Evolutionary conservation across 1,140 invertebrate genomes (phyloP).

Genomic region (Drosophila tristis): DNA sequence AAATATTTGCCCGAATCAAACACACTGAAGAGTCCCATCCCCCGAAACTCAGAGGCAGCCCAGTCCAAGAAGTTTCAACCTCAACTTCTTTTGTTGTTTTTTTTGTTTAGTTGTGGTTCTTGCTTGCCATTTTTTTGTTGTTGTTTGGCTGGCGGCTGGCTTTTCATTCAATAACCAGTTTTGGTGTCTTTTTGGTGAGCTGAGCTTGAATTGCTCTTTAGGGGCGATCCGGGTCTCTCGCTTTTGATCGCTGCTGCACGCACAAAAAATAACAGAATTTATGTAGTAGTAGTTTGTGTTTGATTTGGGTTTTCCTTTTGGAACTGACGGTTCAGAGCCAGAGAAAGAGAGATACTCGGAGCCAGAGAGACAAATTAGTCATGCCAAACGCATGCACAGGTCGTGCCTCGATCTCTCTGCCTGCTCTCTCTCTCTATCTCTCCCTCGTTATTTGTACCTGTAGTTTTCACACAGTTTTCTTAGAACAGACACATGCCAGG

Average conservation of each 20-base stretch:
- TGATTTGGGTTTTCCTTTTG: slow-evolving; percentile 51
- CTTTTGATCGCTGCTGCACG: slow-evolving; percentile 46
- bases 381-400: slow-evolving; percentile 58
- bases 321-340: slow-evolving; percentile 20
- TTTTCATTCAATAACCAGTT: slow-evolving; percentile 84
- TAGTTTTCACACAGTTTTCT: slow-evolving; percentile 49
- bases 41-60: slow-evolving; percentile 33
- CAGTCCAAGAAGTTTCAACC: slow-evolving; percentile 68
- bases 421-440: slow-evolving; percentile 10
- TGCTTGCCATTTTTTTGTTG: slow-evolving; percentile 69
- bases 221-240: slow-evolving; percentile 39
- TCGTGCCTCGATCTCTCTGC: slow-evolving; percentile 11
- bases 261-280: slow-evolving; percentile 34
- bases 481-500: slow-evolving; percentile 39
- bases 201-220: slow-evolving; percentile 59
- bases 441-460: slow-evolving; percentile 36
- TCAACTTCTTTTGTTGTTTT: slow-evolving; percentile 41
- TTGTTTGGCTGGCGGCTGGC: slow-evolving; percentile 51
- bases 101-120: slow-evolving; percentile 50
- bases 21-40: slow-evolving; percentile 5
- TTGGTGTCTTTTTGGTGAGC: slow-evolving; percentile 56
- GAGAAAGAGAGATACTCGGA: too few species aligned
- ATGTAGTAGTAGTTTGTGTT: slow-evolving; percentile 35
- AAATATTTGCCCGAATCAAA: slow-evolving; percentile 62
- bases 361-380: slow-evolving; percentile 65